Evolutionary conservation across 30 jellyfish, hydroid and myxozoan species (phyloP), one percentile per base, ranked within the genome.

Genomic region (Aurelia sp.): DNA sequence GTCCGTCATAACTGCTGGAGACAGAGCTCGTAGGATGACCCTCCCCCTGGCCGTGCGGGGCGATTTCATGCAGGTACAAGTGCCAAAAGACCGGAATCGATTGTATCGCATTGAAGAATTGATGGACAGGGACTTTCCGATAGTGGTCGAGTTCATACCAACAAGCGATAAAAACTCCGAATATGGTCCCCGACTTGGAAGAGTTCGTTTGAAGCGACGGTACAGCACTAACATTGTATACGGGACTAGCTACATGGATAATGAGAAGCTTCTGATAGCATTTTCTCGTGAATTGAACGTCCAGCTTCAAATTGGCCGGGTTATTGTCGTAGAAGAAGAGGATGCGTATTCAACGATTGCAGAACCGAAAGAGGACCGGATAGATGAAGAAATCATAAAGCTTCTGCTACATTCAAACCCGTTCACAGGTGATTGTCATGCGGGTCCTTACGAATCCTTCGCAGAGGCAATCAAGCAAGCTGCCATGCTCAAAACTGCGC

Each of bases 171-270:
- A 40, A 52, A 58, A 73, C 83, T 18, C 74, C 11, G 27, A 51
- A 16, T 89, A 89, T 86, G 79, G 97, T 22, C 94, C 97, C 0
- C 90, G 76, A 3, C 70, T 73, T 47, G 97, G 97, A 3, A 53
- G 23, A 4, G 70, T 89, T 6, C 23, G 76, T 12, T 48, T 89
- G 31, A 58, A 81, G 48, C 50, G 62, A 53, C 72, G 73, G 37
- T n/a, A 13, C 21, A 41, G 51, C 21, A 4, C 65, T 33, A 76
- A 75, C 59, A 58, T 86, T 12, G 79, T 89, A 12, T 76, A 69
- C 66, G 93, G 91, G 20, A 89, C 97, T 13, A 60, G 58, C 40
- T 74, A 82, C 51, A 75, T 77, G 35, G 93, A 89, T 21, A 83
- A 84, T 31, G 63, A 73, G 7, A 74, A 90, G 58, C 51, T 71